Percentiles rank a stretch among this genome's conserved stretches.
Evolutionary conservation across 1,140 invertebrate genomes (phyloP).

Genomic region (Sesamia nonagrioides): DNA sequence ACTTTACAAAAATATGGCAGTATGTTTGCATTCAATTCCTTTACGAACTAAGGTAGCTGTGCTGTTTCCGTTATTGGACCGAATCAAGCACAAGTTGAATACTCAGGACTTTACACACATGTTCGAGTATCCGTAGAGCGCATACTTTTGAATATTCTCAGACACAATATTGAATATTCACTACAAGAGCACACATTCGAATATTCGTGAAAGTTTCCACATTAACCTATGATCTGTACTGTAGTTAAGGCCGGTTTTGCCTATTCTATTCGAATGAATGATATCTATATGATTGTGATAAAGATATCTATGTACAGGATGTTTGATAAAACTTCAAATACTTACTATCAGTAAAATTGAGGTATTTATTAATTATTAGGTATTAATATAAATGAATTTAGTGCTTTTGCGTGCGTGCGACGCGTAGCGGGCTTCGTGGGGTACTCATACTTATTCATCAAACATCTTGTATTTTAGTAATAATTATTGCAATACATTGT

Average conservation of each 20-base stretch:
- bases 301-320: slow-evolving; percentile 73
- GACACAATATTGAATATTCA: slow-evolving; percentile 27
- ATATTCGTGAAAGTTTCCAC: slow-evolving; percentile 59
- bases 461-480: slow-evolving; percentile 77
- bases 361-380: slow-evolving; percentile 72
- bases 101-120: slow-evolving; percentile 52
- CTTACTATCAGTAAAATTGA: slow-evolving; percentile 69
- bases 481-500: slow-evolving; percentile 70
- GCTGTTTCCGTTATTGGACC: slow-evolving; percentile 64
- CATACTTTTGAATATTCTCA: slow-evolving; percentile 28
- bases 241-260: slow-evolving; percentile 81
- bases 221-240: slow-evolving; percentile 68
- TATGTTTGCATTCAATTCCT: slow-evolving; percentile 84
- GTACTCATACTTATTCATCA: slow-evolving; percentile 66
- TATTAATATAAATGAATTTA: slow-evolving; percentile 58
- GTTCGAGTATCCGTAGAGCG: slow-evolving; percentile 31
- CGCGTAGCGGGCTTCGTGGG: slow-evolving; percentile 47
- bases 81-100: slow-evolving; percentile 49
- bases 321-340: slow-evolving; percentile 74
- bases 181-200: slow-evolving; percentile 59
- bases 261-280: slow-evolving; percentile 80
- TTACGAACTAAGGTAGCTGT: slow-evolving; percentile 72
- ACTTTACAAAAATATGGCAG: slow-evolving; percentile 83
- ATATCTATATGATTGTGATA: slow-evolving; percentile 60
- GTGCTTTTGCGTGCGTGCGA: slow-evolving; percentile 60